These are phyloP conservation scores for Spinibarbus caldwelli DNA, from an alignment of 2,797 vertebrate species.

Conservation along the genomic window DNA sequence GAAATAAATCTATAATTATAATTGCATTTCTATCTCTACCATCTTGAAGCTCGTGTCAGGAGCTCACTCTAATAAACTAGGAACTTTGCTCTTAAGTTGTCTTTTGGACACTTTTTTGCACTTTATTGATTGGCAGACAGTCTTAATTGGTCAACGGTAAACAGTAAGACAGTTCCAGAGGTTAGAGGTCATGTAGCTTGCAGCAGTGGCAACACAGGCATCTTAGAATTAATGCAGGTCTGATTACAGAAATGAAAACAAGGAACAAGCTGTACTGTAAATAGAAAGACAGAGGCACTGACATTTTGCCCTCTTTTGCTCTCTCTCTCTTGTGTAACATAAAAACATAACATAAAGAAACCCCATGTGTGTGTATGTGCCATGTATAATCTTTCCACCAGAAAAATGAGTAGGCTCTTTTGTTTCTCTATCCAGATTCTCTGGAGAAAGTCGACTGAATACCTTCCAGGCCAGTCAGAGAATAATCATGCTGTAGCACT, in stretches of 20 bases:
- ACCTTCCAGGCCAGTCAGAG: slow-evolving; percentile 20
- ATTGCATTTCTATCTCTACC: background rate
- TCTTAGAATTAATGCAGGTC: slow-evolving; percentile 28
- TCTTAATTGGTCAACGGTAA: slow-evolving; percentile 6
- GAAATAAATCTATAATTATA: background rate
- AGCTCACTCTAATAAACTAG: background rate
- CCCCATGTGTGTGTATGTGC: background rate
- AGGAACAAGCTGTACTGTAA: background rate
- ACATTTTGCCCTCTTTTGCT: slow-evolving; percentile 12
- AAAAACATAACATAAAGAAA: background rate
- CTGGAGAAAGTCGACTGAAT: slow-evolving; percentile 10
- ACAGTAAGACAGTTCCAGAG: slow-evolving; percentile 8
- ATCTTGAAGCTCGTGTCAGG: background rate
- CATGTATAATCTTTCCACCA: background rate
- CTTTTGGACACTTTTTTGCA: background rate
- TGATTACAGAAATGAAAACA: slow-evolving; percentile 18
- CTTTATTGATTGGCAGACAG: slow-evolving; percentile 12
- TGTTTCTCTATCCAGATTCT: background rate
- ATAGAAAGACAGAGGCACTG: background rate
- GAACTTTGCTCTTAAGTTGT: background rate
- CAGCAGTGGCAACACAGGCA: slow-evolving; percentile 18
- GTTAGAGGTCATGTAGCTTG: slow-evolving; percentile 27
- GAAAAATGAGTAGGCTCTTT: background rate
- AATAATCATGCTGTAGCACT: slow-evolving; percentile 5
- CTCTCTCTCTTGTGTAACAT: slow-evolving; percentile 13